These are phyloP conservation scores for Cyclophora albipunctata DNA, from an alignment of 2,888 invertebrate species.

Conservation along the genomic window DNA sequence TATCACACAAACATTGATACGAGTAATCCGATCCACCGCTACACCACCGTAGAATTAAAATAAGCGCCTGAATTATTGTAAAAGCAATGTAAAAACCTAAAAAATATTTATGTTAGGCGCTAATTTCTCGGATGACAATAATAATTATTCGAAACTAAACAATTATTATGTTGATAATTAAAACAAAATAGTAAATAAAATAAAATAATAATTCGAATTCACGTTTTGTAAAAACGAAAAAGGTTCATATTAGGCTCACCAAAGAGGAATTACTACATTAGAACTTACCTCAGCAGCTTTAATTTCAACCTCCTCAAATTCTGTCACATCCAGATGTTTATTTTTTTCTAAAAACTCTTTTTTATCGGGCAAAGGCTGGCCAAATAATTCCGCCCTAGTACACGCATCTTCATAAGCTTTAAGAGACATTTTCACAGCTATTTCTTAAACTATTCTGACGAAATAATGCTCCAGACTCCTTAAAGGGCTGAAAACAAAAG, in stretches of 20 bases:
- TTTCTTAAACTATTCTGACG: constrained; percentile 1
- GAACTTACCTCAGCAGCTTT: constrained; percentile 51
- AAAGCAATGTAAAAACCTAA: too few species aligned
- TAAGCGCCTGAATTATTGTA: too few species aligned
- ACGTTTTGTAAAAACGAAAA: too few species aligned
- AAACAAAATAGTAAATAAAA: too few species aligned
- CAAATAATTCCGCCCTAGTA: constrained; percentile 85
- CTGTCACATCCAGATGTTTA: constrained; percentile 69
- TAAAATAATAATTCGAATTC: too few species aligned
- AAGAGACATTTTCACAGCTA: constrained; percentile 65
- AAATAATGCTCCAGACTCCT: constrained; percentile 9
- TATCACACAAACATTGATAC: too few species aligned
- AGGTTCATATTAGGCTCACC: too few species aligned
- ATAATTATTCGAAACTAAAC: too few species aligned
- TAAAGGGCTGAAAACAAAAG: constrained; percentile 11
- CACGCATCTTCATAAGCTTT: constrained; percentile 85
- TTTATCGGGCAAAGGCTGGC: constrained; percentile 79
- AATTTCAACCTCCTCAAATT: constrained; percentile 71
- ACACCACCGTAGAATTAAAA: neutral
- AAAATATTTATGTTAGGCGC: too few species aligned
- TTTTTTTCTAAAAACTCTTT: constrained; percentile 79
- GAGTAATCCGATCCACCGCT: neutral
- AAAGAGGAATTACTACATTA: too few species aligned
- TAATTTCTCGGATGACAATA: too few species aligned
- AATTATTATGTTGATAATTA: too few species aligned